These are phyloP conservation scores for Enteromius treurensis DNA, from an alignment of 2,797 vertebrate species.

Conservation along the genomic window DNA sequence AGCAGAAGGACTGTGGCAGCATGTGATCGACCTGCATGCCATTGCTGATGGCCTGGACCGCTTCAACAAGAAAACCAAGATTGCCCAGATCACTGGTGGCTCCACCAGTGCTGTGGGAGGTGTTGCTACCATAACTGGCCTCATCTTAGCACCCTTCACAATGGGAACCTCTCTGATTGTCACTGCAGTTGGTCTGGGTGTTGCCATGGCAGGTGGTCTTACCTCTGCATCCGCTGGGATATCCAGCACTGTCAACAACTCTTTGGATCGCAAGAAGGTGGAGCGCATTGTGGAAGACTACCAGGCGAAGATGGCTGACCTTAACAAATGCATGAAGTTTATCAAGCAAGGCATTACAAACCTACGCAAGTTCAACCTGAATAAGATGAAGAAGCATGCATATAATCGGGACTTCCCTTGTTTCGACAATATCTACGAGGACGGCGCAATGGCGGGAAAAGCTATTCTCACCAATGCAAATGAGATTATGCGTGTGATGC, in stretches of 20 bases:
- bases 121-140: conserved; percentile 76
- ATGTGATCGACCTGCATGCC: conserved; percentile 76
- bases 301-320: conserved; percentile 76
- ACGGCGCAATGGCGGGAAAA: conserved; percentile 79
- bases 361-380: conserved; percentile 74
- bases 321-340: conserved; percentile 79
- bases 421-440: conserved; percentile 74
- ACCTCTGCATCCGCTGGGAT: conserved; percentile 77
- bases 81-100: conserved; percentile 79
- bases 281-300: conserved; percentile 79
- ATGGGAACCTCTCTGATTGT: conserved; percentile 78
- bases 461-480: conserved; percentile 77
- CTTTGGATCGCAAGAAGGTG: conserved; percentile 79
- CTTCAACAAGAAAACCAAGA: conserved; percentile 81
- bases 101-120: conserved; percentile 79
- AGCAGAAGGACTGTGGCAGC: conserved; percentile 79
- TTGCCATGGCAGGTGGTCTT: conserved; percentile 76
- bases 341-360: conserved; percentile 81
- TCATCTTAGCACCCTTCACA: conserved; percentile 77
- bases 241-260: conserved; percentile 80
- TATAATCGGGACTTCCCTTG: conserved; percentile 75
- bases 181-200: conserved; percentile 74
- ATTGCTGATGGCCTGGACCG: conserved; percentile 78
- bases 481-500: conserved; percentile 81
- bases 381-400: conserved; percentile 72